phyloP scores from a whole-genome alignment of 2,888 invertebrate genomes.

The Atrina japonica region DNA sequence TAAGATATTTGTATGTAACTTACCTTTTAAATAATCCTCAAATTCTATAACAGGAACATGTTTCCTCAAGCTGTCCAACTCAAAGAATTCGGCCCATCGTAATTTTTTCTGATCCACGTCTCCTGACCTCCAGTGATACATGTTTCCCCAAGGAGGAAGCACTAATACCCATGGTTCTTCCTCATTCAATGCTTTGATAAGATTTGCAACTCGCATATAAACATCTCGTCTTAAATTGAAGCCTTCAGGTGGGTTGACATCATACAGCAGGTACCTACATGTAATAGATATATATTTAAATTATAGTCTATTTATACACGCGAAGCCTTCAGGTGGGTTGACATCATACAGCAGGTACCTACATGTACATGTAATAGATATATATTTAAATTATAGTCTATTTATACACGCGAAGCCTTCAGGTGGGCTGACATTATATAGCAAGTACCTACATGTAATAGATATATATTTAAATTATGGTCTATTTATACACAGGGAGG shows the following conservation, averaged over 20 bases:
- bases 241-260: constrained; percentile 97
- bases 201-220: constrained; percentile 94
- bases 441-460: too few species aligned
- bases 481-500: too few species aligned
- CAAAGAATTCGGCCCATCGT: constrained; percentile 93
- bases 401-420: too few species aligned
- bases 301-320: too few species aligned
- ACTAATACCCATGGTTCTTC: constrained; percentile 84
- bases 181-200: constrained; percentile 86
- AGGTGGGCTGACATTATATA: too few species aligned
- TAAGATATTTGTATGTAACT: too few species aligned
- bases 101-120: constrained; percentile 83
- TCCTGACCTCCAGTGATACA: constrained; percentile 91
- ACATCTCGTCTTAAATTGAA: constrained; percentile 98
- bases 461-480: too few species aligned
- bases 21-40: constrained; percentile 88
- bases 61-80: constrained; percentile 87
- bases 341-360: too few species aligned
- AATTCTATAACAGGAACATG: constrained; percentile 94
- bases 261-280: constrained; percentile 91
- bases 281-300: too few species aligned
- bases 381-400: too few species aligned
- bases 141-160: constrained; percentile 94
- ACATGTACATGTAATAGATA: too few species aligned
- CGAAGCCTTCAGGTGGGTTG: too few species aligned